Evolutionary conservation across 2,888 invertebrate genomes (phyloP), one percentile per base, ranked within the genome.

Genomic region (Leptinotarsa juncta): DNA sequence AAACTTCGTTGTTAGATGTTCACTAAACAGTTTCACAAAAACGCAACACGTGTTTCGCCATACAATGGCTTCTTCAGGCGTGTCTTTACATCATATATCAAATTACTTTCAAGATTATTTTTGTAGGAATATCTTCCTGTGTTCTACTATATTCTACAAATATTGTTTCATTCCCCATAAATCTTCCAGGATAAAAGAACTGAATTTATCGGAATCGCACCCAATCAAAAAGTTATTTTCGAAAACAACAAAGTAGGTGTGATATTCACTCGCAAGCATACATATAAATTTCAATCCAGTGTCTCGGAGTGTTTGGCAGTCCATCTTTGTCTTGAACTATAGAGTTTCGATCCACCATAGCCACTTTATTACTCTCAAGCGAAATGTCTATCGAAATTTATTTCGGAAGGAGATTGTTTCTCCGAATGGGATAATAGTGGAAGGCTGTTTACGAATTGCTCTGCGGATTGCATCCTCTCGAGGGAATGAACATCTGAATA

Each of bases 241-340:
- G 32, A 32, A 48, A 55, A 48, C 55, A 69, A 57, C 69, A 69
- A 57, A 69, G 60, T 48, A 69, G 57, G 69, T 69, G 68, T 51
- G 70, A 70, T 57, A 49, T 65, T 67, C 50, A 71, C 65, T 53
- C 49, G 53, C 67, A 53, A 16, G 60, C 62, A 51, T 57, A 20
- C 49, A 48, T 60, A 67, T 67, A 73, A 60, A 71, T 71, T 71
- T 65, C 68, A 57, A 16, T 55, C 55, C 67, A 71, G 57, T 69
- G 55, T 49, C 65, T 66, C 42, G 69, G 42, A 50, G 49, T 7
- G 18, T 65, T 55, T 67, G 66, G 48, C 71, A 74, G 71, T 74
- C 65, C 67, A 67, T 74, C 74, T 67, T 57, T 74, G 74, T 74
- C 71, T 68, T 26, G 53, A 68, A 48, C 68, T 55, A 65, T 71